Conservation (phyloP, 2,888 invertebrate species). For the Ectobius pallidus region DNA sequence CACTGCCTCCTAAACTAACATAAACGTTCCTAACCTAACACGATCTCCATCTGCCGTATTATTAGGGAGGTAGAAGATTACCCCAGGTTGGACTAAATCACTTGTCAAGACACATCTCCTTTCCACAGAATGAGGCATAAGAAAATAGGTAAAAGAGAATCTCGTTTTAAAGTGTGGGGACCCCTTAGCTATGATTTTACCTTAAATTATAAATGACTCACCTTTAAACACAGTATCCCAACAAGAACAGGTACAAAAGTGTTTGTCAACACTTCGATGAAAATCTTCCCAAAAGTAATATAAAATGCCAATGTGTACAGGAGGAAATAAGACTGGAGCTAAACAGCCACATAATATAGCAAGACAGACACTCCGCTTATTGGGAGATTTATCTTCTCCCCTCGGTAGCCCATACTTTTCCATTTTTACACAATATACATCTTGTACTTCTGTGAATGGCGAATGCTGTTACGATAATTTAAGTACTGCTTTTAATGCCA, state of each 20-base stretch:
- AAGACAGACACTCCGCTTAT: not conserved
- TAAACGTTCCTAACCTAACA: too few species aligned
- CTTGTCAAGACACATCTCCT: too few species aligned
- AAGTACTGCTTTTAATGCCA: not conserved
- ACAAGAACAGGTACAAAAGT: constrained; percentile 72
- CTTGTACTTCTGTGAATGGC: not conserved
- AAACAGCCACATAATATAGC: constrained; percentile 45
- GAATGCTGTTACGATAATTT: not conserved
- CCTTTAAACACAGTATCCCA: constrained; percentile 81
- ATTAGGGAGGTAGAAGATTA: too few species aligned
- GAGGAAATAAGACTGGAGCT: constrained; percentile 62
- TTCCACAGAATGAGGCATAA: too few species aligned
- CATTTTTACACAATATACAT: not conserved
- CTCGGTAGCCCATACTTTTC: constrained; percentile 7
- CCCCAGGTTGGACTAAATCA: too few species aligned
- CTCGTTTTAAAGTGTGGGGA: too few species aligned
- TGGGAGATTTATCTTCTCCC: not conserved
- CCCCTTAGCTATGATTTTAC: too few species aligned
- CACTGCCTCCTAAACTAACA: too few species aligned
- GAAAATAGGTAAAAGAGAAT: too few species aligned
- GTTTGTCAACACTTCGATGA: constrained; percentile 67
- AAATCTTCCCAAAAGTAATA: constrained; percentile 72
- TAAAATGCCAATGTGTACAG: constrained; percentile 65
- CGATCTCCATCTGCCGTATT: too few species aligned
- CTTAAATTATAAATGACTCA: too few species aligned